These are phyloP conservation scores for Atherinosoma microstoma DNA, from an alignment of 2,797 vertebrate genomes.

Conservation along the genomic window DNA sequence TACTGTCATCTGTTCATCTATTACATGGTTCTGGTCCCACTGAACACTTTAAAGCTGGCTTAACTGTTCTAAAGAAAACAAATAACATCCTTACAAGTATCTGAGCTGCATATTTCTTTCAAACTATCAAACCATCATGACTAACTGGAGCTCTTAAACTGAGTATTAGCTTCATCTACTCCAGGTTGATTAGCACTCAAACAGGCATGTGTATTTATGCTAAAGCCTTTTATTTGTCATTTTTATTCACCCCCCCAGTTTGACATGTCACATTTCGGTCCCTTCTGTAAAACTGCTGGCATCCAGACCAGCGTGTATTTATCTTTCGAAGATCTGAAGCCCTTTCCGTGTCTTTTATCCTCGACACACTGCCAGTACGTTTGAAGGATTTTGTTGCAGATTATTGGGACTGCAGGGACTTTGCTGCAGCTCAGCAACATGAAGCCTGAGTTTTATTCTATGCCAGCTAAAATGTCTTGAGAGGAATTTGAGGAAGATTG, in stretches of 20 bases:
- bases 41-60: not conserved
- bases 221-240: not conserved
- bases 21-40: not conserved
- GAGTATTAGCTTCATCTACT: not conserved
- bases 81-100: not conserved
- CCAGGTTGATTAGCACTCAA: not conserved
- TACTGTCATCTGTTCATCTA: not conserved
- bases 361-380: not conserved
- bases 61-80: not conserved
- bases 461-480: slow-evolving; percentile 48
- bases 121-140: not conserved
- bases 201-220: not conserved
- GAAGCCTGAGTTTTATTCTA: slow-evolving; percentile 49
- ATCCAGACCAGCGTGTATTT: not conserved
- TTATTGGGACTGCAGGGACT: not conserved
- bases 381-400: not conserved
- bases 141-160: not conserved
- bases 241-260: not conserved
- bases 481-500: slow-evolving; percentile 47
- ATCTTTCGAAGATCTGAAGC: not conserved
- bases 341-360: not conserved
- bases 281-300: not conserved
- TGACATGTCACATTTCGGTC: not conserved
- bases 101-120: not conserved
- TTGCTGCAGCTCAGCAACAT: slow-evolving; percentile 24